These are phyloP conservation scores for Crossaster papposus DNA, from an alignment of 53 echinoderm and acorn worm genomes.

Conservation along the genomic window DNA sequence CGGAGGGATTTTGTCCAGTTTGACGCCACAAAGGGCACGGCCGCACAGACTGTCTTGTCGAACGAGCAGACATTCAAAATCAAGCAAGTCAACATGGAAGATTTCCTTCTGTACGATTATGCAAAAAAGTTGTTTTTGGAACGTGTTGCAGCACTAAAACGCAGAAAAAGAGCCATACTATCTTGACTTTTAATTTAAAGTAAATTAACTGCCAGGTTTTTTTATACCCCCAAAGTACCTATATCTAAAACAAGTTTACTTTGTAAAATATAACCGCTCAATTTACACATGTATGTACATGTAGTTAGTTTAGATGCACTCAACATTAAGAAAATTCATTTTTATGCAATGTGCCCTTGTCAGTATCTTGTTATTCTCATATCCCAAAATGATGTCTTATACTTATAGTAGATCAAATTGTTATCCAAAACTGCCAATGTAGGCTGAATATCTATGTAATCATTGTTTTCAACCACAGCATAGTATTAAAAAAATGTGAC, in stretches of 20 bases:
- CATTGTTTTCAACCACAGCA: no score
- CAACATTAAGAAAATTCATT: no score
- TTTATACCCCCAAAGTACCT: no score
- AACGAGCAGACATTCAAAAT: slow-evolving; percentile 54
- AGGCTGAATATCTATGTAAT: no score
- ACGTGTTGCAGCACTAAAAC: slow-evolving; percentile 32
- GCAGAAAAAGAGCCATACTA: background rate
- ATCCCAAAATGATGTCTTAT: background rate
- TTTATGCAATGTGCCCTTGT: no score
- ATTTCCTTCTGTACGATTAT: slow-evolving; percentile 82
- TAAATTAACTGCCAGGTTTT: background rate
- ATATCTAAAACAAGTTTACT: no score
- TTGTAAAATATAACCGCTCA: no score
- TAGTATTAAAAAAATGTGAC: no score
- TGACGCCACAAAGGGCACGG: slow-evolving; percentile 73
- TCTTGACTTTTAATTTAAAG: background rate
- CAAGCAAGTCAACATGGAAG: slow-evolving; percentile 60
- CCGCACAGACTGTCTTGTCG: slow-evolving; percentile 30
- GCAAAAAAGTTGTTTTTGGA: slow-evolving; percentile 85
- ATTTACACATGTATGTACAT: no score
- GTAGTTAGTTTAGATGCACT: no score
- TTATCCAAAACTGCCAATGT: background rate
- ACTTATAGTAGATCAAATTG: background rate
- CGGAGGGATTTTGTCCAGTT: slow-evolving; percentile 67
- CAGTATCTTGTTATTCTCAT: no score